Conservation (phyloP, 2,113 vertebrate species). For the Pseudorectes ferrugineus region DNA sequence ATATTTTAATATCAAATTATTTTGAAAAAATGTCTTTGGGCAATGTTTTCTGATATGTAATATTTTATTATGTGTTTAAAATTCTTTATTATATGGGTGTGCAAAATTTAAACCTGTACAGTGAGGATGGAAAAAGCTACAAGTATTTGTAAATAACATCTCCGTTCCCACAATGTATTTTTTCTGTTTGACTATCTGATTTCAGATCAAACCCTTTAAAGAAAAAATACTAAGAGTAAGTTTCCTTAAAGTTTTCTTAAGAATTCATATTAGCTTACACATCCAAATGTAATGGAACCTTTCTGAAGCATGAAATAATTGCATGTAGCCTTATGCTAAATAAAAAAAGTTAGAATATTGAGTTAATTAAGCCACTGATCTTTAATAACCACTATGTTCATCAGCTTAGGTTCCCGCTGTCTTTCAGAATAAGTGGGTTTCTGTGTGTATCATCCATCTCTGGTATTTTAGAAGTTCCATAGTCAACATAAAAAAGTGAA, state of each 20-base stretch:
- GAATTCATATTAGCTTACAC: background rate
- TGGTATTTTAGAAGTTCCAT: background rate
- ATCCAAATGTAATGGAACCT: background rate
- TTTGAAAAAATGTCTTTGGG: background rate
- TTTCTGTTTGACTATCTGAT: background rate
- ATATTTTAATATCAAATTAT: background rate
- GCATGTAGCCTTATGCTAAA: background rate
- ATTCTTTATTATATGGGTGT: background rate
- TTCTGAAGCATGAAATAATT: background rate
- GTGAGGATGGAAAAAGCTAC: background rate
- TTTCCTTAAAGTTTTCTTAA: background rate
- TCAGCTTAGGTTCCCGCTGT: background rate
- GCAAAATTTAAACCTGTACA: background rate
- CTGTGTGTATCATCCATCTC: background rate
- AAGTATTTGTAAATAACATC: background rate
- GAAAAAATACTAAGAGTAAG: background rate
- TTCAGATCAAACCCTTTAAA: background rate
- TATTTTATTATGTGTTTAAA: background rate
- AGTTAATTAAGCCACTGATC: conserved; percentile 13
- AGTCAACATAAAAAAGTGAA: background rate
- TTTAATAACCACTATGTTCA: background rate
- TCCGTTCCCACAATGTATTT: background rate
- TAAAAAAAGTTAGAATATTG: conserved; percentile 16
- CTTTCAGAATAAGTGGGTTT: background rate
- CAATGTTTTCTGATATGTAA: background rate